Evolutionary conservation across 2,797 vertebrate species (phyloP).

Genomic region (Selene dorsalis): DNA sequence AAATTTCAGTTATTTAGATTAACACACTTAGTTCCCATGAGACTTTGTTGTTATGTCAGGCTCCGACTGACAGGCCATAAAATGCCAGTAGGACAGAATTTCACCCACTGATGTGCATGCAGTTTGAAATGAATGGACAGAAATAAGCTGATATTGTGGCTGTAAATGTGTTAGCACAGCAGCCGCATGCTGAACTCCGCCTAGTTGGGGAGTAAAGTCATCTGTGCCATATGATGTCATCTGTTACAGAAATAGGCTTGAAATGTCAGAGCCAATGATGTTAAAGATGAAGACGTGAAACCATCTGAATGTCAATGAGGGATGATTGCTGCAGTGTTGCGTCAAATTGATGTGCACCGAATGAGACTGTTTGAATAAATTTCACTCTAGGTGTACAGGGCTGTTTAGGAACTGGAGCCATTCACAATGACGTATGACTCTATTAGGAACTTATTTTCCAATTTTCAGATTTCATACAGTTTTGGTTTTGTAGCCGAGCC

Average conservation of each 20-base stretch:
- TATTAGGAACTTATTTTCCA: conserved; percentile 25
- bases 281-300: conserved; percentile 59
- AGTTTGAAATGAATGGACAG: conserved; percentile 39
- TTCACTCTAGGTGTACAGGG: conserved; percentile 28
- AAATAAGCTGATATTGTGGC: conserved; percentile 21
- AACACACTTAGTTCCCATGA: conserved; percentile 39
- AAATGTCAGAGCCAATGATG: conserved; percentile 73
- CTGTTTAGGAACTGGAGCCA: conserved; percentile 53
- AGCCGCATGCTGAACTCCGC: conserved; percentile 24
- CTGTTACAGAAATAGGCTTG: conserved; percentile 69
- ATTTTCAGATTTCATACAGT: conserved; percentile 28
- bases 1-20: conserved; percentile 48
- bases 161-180: conserved; percentile 37
- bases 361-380: conserved; percentile 65
- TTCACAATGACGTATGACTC: conserved; percentile 32
- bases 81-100: conserved; percentile 31
- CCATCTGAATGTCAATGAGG: conserved; percentile 74
- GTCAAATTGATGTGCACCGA: conserved; percentile 74
- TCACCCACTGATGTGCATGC: conserved; percentile 35
- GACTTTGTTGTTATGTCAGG: conserved; percentile 4
- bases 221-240: conserved; percentile 70
- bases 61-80: conserved; percentile 38
- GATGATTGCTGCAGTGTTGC: conserved; percentile 77
- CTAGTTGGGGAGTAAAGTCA: conserved; percentile 50
- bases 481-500: conserved; percentile 25